phyloP scores from a whole-genome alignment of 2,797 vertebrate genomes.

The Adrianichthys oophorus region DNA sequence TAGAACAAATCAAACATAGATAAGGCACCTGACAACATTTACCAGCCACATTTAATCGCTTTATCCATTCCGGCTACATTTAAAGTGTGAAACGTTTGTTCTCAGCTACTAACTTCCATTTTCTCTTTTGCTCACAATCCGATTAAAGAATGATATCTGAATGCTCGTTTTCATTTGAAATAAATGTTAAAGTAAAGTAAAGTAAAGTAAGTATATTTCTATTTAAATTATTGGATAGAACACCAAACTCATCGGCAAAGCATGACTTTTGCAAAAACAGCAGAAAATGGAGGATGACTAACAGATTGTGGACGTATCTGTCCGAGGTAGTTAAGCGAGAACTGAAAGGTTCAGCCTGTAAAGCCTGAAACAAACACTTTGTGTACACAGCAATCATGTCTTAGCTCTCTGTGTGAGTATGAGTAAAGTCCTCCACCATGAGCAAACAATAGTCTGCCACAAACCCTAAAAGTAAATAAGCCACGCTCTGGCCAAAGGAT shows the following conservation, averaged over 20 bases:
- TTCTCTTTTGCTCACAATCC: too few relatives aligned
- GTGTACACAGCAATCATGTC: slow-evolving; percentile 64
- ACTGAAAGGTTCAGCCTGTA: slow-evolving; percentile 21
- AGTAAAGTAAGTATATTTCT: too few relatives aligned
- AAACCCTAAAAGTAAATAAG: slow-evolving; percentile 77
- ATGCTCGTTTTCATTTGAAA: slow-evolving; percentile 7
- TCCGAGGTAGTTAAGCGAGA: slow-evolving; percentile 12
- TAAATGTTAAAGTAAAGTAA: slow-evolving; percentile 1
- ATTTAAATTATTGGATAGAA: background rate
- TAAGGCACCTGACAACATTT: too few relatives aligned
- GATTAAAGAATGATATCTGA: too few relatives aligned
- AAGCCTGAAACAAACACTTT: slow-evolving; percentile 52
- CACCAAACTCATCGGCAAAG: slow-evolving; percentile 3
- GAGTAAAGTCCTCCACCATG: slow-evolving; percentile 77
- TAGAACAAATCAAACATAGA: too few relatives aligned
- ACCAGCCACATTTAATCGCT: too few relatives aligned
- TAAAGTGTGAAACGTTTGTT: too few relatives aligned
- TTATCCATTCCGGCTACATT: too few relatives aligned
- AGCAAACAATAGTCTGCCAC: slow-evolving; percentile 70
- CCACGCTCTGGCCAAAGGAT: slow-evolving; percentile 35
- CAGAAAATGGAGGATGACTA: background rate
- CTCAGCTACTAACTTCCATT: too few relatives aligned
- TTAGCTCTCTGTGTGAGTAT: slow-evolving; percentile 56
- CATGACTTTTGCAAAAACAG: background rate
- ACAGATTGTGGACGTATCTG: background rate